Conservation (phyloP, 2,888 invertebrate genomes). For the Epiblema foenella region DNA sequence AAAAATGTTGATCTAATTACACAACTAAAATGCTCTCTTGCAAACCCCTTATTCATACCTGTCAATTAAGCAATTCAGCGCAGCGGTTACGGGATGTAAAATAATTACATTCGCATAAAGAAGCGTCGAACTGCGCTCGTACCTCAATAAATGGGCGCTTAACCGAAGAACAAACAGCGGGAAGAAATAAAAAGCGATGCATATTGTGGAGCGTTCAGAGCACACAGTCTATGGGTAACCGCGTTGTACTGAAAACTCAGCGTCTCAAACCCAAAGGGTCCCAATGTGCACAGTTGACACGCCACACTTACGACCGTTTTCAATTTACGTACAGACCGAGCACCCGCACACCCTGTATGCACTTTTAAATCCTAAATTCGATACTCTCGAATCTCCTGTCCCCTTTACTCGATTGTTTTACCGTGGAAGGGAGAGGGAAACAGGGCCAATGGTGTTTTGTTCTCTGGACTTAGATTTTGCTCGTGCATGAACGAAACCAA, state of each 20-base stretch:
- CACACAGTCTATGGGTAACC: constrained; percentile 63
- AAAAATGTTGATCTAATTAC: no score
- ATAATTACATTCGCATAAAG: constrained; percentile 57
- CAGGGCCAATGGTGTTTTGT: background rate
- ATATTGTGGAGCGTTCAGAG: constrained; percentile 62
- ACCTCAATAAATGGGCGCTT: constrained; percentile 64
- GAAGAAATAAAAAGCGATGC: constrained; percentile 64
- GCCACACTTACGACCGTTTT: background rate
- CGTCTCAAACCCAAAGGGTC: constrained; percentile 55
- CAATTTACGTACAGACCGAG: background rate
- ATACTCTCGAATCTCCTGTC: background rate
- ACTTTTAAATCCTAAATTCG: constrained; percentile 10
- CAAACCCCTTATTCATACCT: no score
- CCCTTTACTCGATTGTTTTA: background rate
- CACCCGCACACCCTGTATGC: background rate
- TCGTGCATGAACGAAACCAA: constrained; percentile 70
- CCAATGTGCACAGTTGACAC: background rate
- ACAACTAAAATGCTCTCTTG: no score
- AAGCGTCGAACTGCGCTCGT: constrained; percentile 51
- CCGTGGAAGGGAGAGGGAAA: background rate
- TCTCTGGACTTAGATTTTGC: constrained; percentile 51
- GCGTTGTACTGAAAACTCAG: constrained; percentile 63
- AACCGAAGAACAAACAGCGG: constrained; percentile 63
- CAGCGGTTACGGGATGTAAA: constrained; percentile 53
- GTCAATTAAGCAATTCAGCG: constrained; percentile 42